phyloP scores from a whole-genome alignment of 1,140 invertebrate genomes.

The Phortica variegata region DNA sequence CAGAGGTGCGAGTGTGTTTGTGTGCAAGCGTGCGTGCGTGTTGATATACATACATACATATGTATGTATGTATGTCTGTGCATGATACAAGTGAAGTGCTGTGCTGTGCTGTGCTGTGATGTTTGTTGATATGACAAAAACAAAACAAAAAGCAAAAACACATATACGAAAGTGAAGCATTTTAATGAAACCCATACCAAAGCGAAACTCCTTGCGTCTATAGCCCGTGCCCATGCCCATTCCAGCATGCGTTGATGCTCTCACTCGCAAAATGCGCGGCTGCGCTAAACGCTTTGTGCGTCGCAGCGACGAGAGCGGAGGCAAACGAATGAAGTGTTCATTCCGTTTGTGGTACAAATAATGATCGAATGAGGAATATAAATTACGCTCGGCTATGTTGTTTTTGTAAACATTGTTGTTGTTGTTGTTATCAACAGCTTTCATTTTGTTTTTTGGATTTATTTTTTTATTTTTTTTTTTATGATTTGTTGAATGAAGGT shows the following conservation, averaged over 20 bases:
- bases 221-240: slow-evolving; percentile 40
- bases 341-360: slow-evolving; percentile 6
- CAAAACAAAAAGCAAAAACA: slow-evolving; percentile 1
- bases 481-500: too few species aligned
- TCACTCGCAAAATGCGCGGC: slow-evolving; percentile 51
- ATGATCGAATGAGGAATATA: too few species aligned
- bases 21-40: not conserved
- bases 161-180: slow-evolving; percentile 3
- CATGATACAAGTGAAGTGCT: slow-evolving; percentile 14
- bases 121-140: not conserved
- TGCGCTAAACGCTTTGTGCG: slow-evolving; percentile 54
- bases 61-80: slow-evolving; percentile 13
- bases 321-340: slow-evolving; percentile 2
- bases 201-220: slow-evolving; percentile 59
- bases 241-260: slow-evolving; percentile 44
- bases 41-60: slow-evolving; percentile 3
- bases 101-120: not conserved
- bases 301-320: slow-evolving; percentile 12
- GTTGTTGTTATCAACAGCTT: too few species aligned
- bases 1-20: not conserved
- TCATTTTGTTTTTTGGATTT: too few species aligned
- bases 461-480: slow-evolving; percentile 1
- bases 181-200: slow-evolving; percentile 59
- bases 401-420: too few species aligned
- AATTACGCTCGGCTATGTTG: too few species aligned